These are phyloP conservation scores for Watsonalla cultraria DNA, from an alignment of 2,888 invertebrate genomes.

Conservation along the genomic window DNA sequence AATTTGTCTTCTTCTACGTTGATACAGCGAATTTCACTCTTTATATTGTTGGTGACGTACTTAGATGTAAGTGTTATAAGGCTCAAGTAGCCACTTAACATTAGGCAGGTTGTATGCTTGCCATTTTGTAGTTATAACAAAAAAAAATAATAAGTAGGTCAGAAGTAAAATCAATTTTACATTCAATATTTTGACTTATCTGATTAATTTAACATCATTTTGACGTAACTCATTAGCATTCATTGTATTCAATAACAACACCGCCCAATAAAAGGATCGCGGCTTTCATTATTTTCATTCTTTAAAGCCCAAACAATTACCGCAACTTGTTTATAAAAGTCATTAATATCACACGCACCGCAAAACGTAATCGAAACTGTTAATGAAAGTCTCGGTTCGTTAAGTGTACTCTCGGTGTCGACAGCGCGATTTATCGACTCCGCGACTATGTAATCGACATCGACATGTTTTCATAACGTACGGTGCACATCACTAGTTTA, in stretches of 20 bases:
- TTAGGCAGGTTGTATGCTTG: too few relatives aligned
- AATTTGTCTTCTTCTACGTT: too few relatives aligned
- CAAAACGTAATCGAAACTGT: conserved; percentile 55
- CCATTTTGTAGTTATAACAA: too few relatives aligned
- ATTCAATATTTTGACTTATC: too few relatives aligned
- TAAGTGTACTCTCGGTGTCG: conserved; percentile 38
- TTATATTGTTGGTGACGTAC: too few relatives aligned
- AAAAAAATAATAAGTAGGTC: too few relatives aligned
- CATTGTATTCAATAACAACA: neutral
- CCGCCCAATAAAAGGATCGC: neutral
- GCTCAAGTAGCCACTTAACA: too few relatives aligned
- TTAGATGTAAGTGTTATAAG: too few relatives aligned
- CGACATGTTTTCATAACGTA: conserved; percentile 40
- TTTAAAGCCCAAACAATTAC: conserved; percentile 40
- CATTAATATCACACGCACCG: conserved; percentile 53
- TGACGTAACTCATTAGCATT: too few relatives aligned
- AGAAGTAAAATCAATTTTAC: too few relatives aligned
- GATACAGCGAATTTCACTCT: too few relatives aligned
- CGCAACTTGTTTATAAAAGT: conserved; percentile 57
- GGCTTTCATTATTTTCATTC: conserved; percentile 18
- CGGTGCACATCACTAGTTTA: conserved; percentile 36
- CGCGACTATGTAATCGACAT: conserved; percentile 58
- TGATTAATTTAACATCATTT: too few relatives aligned
- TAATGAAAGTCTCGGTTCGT: conserved; percentile 59
- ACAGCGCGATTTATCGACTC: conserved; percentile 55